phyloP scores from a whole-genome alignment of 2,888 invertebrate species.

The Limenitis camilla region DNA sequence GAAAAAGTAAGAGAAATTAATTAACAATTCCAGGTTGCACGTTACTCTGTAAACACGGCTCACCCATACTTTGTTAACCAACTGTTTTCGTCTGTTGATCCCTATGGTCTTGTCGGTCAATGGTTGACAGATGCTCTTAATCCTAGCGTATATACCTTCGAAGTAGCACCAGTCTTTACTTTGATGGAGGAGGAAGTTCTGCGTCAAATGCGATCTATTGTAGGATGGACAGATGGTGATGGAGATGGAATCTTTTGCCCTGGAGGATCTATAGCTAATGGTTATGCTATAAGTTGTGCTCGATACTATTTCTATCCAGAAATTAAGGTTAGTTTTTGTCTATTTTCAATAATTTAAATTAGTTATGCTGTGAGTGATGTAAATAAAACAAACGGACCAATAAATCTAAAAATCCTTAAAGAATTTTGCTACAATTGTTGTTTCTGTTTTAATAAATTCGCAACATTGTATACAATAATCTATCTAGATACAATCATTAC shows the following conservation, averaged over 20 bases:
- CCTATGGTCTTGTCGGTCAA: constrained; percentile 88
- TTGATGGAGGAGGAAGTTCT: constrained; percentile 90
- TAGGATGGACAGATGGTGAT: constrained; percentile 82
- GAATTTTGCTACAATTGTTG: neutral
- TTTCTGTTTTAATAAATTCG: neutral
- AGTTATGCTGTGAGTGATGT: neutral
- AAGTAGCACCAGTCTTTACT: constrained; percentile 91
- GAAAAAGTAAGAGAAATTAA: neutral
- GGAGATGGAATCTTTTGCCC: constrained; percentile 93
- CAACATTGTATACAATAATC: constrained; percentile 2
- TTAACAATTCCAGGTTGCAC: constrained; percentile 49
- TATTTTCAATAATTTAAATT: neutral
- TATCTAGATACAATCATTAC: constrained; percentile 18
- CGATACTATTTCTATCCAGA: constrained; percentile 82
- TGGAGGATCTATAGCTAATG: constrained; percentile 92
- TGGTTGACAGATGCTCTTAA: constrained; percentile 90
- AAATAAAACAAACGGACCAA: neutral
- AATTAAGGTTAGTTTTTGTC: constrained; percentile 76
- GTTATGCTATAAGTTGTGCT: constrained; percentile 92
- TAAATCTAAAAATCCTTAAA: neutral
- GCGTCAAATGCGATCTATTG: constrained; percentile 83
- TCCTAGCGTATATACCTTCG: constrained; percentile 91
- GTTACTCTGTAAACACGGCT: constrained; percentile 91
- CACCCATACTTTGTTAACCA: constrained; percentile 94
- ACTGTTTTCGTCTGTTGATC: constrained; percentile 88